These are phyloP conservation scores for Pristionchus maxplancki DNA, from an alignment of 2,888 invertebrate species.

Conservation along the genomic window DNA sequence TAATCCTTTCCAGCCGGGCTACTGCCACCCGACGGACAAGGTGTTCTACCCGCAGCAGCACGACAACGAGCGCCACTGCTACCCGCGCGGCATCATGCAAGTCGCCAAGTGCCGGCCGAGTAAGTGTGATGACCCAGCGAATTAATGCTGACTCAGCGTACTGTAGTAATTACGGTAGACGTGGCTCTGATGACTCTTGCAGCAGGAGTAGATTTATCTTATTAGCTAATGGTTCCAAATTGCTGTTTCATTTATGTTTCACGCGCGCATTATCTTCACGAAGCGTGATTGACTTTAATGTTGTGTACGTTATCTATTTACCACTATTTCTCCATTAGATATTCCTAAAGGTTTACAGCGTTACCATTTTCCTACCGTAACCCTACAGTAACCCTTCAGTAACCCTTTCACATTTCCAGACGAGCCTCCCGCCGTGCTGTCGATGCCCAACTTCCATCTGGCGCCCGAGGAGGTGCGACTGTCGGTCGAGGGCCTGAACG, in stretches of 20 bases:
- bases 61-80: constrained; percentile 55
- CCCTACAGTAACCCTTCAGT: too few species aligned
- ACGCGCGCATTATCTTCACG: too few species aligned
- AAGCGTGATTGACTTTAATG: too few species aligned
- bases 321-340: not conserved
- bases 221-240: too few species aligned
- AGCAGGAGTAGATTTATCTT: too few species aligned
- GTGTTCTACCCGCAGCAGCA: constrained; percentile 39
- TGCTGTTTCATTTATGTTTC: too few species aligned
- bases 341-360: not conserved
- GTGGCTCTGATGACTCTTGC: too few species aligned
- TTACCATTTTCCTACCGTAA: too few species aligned
- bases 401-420: too few species aligned
- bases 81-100: constrained; percentile 64
- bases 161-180: not conserved
- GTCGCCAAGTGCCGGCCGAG: constrained; percentile 61
- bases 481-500: constrained; percentile 67
- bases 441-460: constrained; percentile 73
- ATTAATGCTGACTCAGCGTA: too few species aligned
- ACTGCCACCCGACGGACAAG: constrained; percentile 68
- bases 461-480: constrained; percentile 67
- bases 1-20: constrained; percentile 54
- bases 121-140: constrained; percentile 31
- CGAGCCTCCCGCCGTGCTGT: constrained; percentile 74
- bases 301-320: not conserved